These are phyloP conservation scores for Netelia fuscicornis DNA, from an alignment of 2,888 invertebrate genomes.

Conservation along the genomic window DNA sequence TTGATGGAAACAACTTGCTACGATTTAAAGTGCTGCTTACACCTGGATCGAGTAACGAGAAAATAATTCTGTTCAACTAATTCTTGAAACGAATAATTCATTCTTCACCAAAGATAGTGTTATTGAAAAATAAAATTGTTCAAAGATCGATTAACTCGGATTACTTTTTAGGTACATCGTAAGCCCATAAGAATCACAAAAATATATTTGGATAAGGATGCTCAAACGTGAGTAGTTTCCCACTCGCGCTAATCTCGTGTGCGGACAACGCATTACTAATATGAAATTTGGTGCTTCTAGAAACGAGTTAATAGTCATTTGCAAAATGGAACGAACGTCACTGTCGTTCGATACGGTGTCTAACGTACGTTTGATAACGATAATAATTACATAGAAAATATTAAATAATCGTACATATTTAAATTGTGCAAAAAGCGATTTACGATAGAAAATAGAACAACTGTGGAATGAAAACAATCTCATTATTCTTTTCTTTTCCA, in stretches of 20 bases:
- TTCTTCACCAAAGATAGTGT: too few species aligned
- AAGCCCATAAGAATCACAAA: background rate
- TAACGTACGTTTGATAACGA: slow-evolving; percentile 22
- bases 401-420: background rate
- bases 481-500: background rate
- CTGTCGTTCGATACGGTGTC: slow-evolving; percentile 24
- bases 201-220: slow-evolving; percentile 26
- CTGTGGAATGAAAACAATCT: background rate
- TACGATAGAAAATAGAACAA: background rate
- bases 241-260: background rate
- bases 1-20: background rate
- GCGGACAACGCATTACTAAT: slow-evolving; percentile 6
- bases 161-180: background rate
- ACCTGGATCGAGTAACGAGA: too few species aligned
- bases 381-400: background rate
- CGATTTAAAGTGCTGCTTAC: background rate
- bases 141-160: too few species aligned
- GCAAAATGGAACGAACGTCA: background rate
- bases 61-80: too few species aligned
- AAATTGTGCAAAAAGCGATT: background rate
- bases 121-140: too few species aligned
- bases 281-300: slow-evolving; percentile 19
- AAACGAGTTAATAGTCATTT: slow-evolving; percentile 15
- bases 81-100: too few species aligned
- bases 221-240: slow-evolving; percentile 36